Percentiles rank a stretch among this genome's conserved stretches.
These are phyloP conservation scores for Hepsetus odoe DNA, from an alignment of 2,113 vertebrate species.

Conservation along the genomic window DNA sequence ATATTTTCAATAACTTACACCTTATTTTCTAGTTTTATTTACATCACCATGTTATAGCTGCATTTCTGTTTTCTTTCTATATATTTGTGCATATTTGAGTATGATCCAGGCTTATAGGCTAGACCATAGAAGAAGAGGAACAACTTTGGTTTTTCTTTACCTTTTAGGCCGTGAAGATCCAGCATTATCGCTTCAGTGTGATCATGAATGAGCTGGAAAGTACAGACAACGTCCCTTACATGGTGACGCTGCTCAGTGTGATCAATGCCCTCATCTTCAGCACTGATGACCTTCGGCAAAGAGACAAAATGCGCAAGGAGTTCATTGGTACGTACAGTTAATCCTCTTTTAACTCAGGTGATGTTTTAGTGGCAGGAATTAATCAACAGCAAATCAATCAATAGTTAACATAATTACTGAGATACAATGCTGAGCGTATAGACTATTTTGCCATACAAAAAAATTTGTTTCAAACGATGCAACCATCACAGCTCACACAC, in stretches of 20 bases:
- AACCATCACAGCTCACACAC: too few relatives aligned
- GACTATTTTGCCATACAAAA: too few relatives aligned
- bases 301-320: conserved; percentile 89
- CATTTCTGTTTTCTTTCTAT: too few relatives aligned
- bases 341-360: background rate
- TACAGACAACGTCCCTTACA: conserved; percentile 90
- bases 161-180: conserved; percentile 85
- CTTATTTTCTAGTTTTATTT: too few relatives aligned
- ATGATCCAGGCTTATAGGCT: too few relatives aligned
- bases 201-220: conserved; percentile 89
- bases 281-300: conserved; percentile 83
- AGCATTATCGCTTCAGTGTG: conserved; percentile 95
- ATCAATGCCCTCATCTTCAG: conserved; percentile 94
- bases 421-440: too few relatives aligned
- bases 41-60: too few relatives aligned
- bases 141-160: conserved; percentile 3
- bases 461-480: too few relatives aligned
- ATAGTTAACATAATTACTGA: too few relatives aligned
- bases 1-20: too few relatives aligned
- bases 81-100: too few relatives aligned
- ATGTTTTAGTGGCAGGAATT: background rate
- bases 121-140: background rate
- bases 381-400: background rate
- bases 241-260: conserved; percentile 90
- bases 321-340: conserved; percentile 83